Evolutionary conservation across 2,888 invertebrate genomes (phyloP).

Genomic region (Lypha dubia): DNA sequence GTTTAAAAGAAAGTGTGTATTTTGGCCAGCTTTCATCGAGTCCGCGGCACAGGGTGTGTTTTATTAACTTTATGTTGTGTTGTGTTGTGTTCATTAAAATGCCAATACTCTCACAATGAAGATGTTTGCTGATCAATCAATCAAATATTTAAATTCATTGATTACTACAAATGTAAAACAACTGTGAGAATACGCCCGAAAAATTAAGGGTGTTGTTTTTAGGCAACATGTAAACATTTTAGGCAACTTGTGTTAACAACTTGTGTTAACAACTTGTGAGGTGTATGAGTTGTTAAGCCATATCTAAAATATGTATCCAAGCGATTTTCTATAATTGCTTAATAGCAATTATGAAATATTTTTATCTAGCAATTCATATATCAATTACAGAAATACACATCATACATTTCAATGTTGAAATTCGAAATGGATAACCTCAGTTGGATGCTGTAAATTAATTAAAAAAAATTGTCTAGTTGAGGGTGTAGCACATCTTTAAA

Average conservation of each 20-base stretch:
- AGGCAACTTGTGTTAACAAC: background rate
- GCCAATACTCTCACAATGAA: background rate
- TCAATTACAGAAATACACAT: too few species aligned
- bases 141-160: constrained; percentile 3
- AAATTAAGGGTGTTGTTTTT: background rate
- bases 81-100: background rate
- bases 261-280: constrained; percentile 8
- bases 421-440: too few species aligned
- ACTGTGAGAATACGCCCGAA: background rate
- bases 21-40: constrained; percentile 22
- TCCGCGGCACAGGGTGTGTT: constrained; percentile 18
- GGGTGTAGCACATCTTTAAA: too few species aligned
- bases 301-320: too few species aligned
- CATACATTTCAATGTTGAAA: too few species aligned
- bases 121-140: constrained; percentile 16
- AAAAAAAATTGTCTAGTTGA: too few species aligned
- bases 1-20: constrained; percentile 49
- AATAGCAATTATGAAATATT: too few species aligned
- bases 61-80: background rate
- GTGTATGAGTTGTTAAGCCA: too few species aligned
- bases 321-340: too few species aligned
- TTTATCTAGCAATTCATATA: too few species aligned
- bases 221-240: background rate
- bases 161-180: constrained; percentile 15
- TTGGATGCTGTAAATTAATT: too few species aligned